Evolutionary conservation across 2,888 invertebrate genomes (phyloP).

Genomic region (Nemoura dubitans): DNA sequence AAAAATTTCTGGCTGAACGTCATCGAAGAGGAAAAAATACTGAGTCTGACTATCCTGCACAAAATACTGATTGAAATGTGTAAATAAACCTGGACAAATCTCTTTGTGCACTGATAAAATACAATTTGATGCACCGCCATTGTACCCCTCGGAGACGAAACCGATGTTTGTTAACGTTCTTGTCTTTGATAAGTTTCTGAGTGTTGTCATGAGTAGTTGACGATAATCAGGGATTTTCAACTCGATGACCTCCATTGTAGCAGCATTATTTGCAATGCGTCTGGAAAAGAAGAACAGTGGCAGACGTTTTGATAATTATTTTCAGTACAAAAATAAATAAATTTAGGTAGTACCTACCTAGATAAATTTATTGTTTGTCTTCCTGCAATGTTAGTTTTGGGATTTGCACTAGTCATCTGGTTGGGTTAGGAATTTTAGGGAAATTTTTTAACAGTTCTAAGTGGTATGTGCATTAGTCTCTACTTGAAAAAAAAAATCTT

Average conservation of each 20-base stretch:
- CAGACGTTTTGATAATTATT: too few species aligned
- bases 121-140: background rate
- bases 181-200: background rate
- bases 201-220: background rate
- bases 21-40: constrained; percentile 39
- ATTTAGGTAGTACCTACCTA: too few species aligned
- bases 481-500: too few species aligned
- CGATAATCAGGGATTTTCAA: background rate
- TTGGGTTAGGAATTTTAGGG: too few species aligned
- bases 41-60: background rate
- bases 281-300: background rate
- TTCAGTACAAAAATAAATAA: too few species aligned
- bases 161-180: background rate
- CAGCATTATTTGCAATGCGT: background rate
- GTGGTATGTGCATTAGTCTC: too few species aligned
- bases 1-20: constrained; percentile 27
- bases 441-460: too few species aligned
- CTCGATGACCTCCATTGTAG: background rate
- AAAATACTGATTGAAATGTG: constrained; percentile 9
- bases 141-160: background rate
- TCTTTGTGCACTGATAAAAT: background rate
- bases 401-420: too few species aligned
- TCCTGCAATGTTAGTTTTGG: too few species aligned
- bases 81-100: background rate
- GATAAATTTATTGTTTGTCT: too few species aligned